Conservation (phyloP, 2,888 invertebrate genomes). For the Orthosia gothica region DNA sequence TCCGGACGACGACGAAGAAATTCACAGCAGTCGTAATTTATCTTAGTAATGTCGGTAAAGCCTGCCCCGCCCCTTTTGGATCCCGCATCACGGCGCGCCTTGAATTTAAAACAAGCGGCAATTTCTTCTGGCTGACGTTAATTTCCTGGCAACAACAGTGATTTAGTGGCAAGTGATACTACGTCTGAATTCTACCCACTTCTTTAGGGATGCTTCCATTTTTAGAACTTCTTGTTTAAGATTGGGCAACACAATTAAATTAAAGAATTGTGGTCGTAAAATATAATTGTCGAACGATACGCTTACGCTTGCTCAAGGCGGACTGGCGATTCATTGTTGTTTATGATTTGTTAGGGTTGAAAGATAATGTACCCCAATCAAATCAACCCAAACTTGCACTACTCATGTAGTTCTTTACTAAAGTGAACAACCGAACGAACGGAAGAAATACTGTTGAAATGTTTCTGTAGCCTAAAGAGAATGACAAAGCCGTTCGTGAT, state of each 20-base stretch:
- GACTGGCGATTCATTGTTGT: too few relatives aligned
- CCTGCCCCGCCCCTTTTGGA: conserved; percentile 87
- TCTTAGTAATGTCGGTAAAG: conserved; percentile 86
- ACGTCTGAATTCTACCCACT: conserved; percentile 42
- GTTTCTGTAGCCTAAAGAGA: background rate
- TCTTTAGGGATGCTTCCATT: conserved; percentile 42
- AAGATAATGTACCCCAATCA: background rate
- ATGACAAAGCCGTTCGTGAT: background rate
- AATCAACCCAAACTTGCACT: background rate
- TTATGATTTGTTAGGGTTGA: too few relatives aligned
- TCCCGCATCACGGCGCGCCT: conserved; percentile 78
- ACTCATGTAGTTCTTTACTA: background rate
- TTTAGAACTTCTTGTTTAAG: conserved; percentile 30
- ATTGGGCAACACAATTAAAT: conserved; percentile 23
- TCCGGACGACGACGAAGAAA: conserved; percentile 71
- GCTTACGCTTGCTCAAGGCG: too few relatives aligned
- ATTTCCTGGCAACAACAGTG: conserved; percentile 83
- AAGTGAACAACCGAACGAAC: background rate
- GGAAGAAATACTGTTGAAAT: background rate
- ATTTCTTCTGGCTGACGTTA: conserved; percentile 80
- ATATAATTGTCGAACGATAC: too few relatives aligned
- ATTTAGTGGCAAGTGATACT: conserved; percentile 81
- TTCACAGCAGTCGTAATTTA: conserved; percentile 84
- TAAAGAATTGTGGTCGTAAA: background rate
- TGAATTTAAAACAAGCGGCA: conserved; percentile 82